These are phyloP conservation scores for Dendrolimus houi DNA, from an alignment of 2,888 invertebrate genomes.

Conservation along the genomic window DNA sequence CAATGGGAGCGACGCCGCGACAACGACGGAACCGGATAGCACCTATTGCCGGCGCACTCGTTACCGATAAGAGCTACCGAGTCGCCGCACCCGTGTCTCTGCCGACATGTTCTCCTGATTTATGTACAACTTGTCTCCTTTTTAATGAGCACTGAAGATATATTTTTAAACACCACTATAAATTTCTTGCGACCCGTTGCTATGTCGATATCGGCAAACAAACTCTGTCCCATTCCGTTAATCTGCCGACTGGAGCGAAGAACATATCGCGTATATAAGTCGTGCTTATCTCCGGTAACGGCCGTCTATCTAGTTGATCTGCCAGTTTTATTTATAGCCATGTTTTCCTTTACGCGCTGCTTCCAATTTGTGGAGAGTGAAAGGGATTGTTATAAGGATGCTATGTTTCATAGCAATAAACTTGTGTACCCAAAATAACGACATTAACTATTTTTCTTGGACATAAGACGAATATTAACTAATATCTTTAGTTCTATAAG, in stretches of 20 bases:
- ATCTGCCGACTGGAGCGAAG: constrained; percentile 61
- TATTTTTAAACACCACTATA: constrained; percentile 66
- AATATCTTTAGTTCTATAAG: constrained; percentile 17
- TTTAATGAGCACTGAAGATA: constrained; percentile 76
- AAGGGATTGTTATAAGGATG: constrained; percentile 74
- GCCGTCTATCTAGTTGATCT: constrained; percentile 75
- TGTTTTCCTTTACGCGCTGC: constrained; percentile 74
- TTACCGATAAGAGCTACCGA: constrained; percentile 56
- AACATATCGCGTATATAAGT: constrained; percentile 68
- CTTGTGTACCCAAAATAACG: constrained; percentile 72
- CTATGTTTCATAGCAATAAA: constrained; percentile 74
- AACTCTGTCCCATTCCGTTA: constrained; percentile 65
- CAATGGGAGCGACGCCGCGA: constrained; percentile 51
- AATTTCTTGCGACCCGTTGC: constrained; percentile 66
- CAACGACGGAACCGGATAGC: constrained; percentile 72
- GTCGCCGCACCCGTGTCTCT: constrained; percentile 21
- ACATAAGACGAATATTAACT: no score
- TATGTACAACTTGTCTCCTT: constrained; percentile 75
- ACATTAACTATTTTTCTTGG: constrained; percentile 57
- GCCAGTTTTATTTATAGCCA: constrained; percentile 74
- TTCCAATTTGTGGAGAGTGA: constrained; percentile 76
- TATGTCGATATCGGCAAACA: constrained; percentile 71
- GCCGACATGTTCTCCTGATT: constrained; percentile 59
- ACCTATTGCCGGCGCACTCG: constrained; percentile 67
- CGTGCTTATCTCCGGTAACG: constrained; percentile 71